phyloP scores from a whole-genome alignment of 2,113 vertebrate genomes.

The Phyllostomus discolor region DNA sequence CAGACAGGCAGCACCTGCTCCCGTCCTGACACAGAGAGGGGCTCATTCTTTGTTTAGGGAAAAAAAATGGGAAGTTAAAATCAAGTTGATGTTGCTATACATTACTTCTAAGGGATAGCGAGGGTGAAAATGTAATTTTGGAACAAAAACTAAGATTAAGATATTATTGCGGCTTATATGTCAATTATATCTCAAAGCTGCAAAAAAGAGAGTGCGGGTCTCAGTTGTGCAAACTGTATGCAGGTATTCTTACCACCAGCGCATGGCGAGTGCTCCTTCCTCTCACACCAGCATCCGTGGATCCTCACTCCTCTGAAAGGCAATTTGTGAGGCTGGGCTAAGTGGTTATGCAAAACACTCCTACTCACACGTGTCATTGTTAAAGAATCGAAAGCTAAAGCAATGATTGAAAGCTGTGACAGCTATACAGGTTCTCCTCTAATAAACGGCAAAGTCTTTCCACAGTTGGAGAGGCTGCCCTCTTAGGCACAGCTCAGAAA shows the following conservation, averaged over 20 bases:
- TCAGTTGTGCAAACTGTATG: neutral
- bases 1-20: neutral
- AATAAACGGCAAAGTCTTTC: neutral
- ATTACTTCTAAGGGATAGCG: neutral
- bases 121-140: neutral
- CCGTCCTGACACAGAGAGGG: neutral
- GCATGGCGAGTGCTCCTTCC: neutral
- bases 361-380: neutral
- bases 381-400: neutral
- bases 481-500: neutral
- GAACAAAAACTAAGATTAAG: slow-evolving; percentile 6
- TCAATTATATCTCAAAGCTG: neutral
- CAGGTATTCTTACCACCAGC: neutral
- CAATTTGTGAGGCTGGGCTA: neutral
- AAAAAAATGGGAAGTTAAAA: neutral
- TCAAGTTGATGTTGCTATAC: neutral
- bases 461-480: neutral
- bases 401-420: slow-evolving; percentile 15
- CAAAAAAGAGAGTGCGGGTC: neutral
- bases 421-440: neutral
- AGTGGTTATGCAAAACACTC: neutral
- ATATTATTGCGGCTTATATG: neutral
- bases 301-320: neutral
- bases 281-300: too few relatives aligned
- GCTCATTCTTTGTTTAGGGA: neutral